Evolutionary conservation across 2,888 invertebrate species (phyloP).

Genomic region (Phalera bucephala): DNA sequence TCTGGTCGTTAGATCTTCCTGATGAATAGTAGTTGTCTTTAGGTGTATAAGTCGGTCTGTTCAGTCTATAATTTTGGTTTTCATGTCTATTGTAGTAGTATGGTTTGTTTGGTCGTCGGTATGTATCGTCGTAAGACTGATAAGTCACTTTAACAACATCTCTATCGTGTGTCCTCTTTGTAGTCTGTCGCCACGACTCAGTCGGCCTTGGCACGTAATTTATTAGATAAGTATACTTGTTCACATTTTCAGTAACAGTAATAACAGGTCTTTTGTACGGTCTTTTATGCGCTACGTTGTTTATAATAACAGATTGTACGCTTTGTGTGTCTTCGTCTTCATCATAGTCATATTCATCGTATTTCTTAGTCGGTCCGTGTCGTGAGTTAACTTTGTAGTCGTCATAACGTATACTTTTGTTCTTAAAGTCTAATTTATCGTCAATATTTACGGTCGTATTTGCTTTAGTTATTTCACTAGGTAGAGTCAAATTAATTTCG

Average conservation of each 20-base stretch:
- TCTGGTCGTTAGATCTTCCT: conserved; percentile 66
- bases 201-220: conserved; percentile 80
- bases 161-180: conserved; percentile 57
- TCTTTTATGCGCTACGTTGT: conserved; percentile 64
- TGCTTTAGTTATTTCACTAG: conserved; percentile 37
- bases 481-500: conserved; percentile 33
- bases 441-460: conserved; percentile 63
- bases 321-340: conserved; percentile 61
- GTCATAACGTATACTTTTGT: conserved; percentile 67
- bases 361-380: conserved; percentile 49
- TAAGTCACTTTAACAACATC: conserved; percentile 77
- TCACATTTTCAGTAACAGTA: conserved; percentile 73
- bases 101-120: conserved; percentile 67
- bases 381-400: conserved; percentile 49
- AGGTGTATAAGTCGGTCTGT: conserved; percentile 47
- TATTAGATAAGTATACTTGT: conserved; percentile 77
- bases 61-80: conserved; percentile 51
- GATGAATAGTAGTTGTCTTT: conserved; percentile 55
- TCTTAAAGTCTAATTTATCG: conserved; percentile 84
- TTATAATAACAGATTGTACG: conserved; percentile 69
- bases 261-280: conserved; percentile 69
- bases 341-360: conserved; percentile 56
- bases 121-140: conserved; percentile 74
- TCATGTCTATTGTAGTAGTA: conserved; percentile 61
- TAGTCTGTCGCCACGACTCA: conserved; percentile 70